Evolutionary conservation across 2,888 invertebrate genomes (phyloP).

Genomic region (Thelaira solivaga): DNA sequence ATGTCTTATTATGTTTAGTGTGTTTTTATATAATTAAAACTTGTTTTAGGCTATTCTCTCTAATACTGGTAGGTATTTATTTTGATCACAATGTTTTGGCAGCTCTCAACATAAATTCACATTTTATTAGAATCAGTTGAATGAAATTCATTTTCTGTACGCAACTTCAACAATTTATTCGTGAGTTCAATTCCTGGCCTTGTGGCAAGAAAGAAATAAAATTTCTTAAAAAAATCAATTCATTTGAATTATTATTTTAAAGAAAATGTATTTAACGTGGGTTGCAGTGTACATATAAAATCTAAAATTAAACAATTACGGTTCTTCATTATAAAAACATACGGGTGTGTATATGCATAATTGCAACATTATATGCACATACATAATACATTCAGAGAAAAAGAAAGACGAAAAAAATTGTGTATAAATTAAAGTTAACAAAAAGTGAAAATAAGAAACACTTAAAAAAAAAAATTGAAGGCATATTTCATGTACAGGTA

Average conservation of each 20-base stretch:
- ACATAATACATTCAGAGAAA: neutral
- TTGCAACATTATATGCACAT: too few relatives aligned
- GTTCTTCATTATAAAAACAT: too few relatives aligned
- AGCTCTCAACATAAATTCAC: slow-evolving; percentile 17
- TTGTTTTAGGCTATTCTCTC: too few relatives aligned
- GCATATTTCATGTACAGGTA: neutral
- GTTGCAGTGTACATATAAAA: too few relatives aligned
- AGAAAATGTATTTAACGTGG: too few relatives aligned
- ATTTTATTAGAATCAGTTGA: slow-evolving; percentile 20
- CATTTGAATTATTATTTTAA: too few relatives aligned
- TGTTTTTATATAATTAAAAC: too few relatives aligned
- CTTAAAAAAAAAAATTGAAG: neutral
- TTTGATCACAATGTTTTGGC: neutral
- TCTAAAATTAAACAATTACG: too few relatives aligned
- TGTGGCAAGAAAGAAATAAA: neutral
- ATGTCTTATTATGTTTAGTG: too few relatives aligned
- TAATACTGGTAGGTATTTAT: neutral
- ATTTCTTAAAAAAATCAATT: slow-evolving; percentile 1
- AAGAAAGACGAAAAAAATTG: neutral
- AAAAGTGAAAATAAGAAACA: slow-evolving; percentile 40
- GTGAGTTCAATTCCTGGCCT: slow-evolving; percentile 5
- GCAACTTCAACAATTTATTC: slow-evolving; percentile 14
- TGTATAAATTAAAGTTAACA: slow-evolving; percentile 1
- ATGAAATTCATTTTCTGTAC: slow-evolving; percentile 1
- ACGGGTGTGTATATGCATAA: too few relatives aligned